Base-by-base conservation (phyloP, 92 coral and sea anemone species). In the Chrysogorgia sp. region DNA sequence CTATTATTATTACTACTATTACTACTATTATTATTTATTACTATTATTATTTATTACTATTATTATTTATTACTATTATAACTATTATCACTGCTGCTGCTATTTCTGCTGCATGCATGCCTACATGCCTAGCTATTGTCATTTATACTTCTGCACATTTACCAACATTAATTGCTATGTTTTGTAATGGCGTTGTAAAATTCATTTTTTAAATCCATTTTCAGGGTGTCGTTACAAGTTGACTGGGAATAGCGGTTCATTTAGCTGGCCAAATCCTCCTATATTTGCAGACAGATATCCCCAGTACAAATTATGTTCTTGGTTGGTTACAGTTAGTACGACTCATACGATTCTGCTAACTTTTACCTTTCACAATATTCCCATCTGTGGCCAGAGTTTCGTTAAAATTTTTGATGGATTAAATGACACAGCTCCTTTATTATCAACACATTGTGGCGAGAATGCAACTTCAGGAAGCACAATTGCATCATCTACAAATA, bases 401-500 rank as follows among this genome's bases (percentile, higher is more conserved):
- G 10, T 69, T 23, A 48, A 30, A 28, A 49, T 69, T 9, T 69
- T 25, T 21, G 76, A 69, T 45, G 76, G 76, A 17, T 19, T 23
- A 30, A 69, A 45, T 31, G 60, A 69, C 7, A 48, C 76, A 12
- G 59, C 76, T 69, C 40, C 76, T 0, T 28, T 69, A 47, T 35
- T 69, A 24, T 58, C 40, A 8, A 69, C 59, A 48, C 48, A 69
- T 30, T 69, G 76, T 47, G 76, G 76, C 34, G 1, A 35, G 28
- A 69, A 69, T 49, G 76, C 76, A 14, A 69, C 37, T 10, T 17
- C 61, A 69, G 60, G 21, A 69, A 47, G n/a, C 43, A 14, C 26
- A 9, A 47, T 69, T 41, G 1, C 6, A 49, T 69, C 76, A 3
- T 69, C 76, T 10, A 30, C 40, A 48, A 47, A 6, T 30, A 69